These are phyloP conservation scores for Hyla sarda DNA, from an alignment of 2,113 vertebrate species.

Conservation along the genomic window DNA sequence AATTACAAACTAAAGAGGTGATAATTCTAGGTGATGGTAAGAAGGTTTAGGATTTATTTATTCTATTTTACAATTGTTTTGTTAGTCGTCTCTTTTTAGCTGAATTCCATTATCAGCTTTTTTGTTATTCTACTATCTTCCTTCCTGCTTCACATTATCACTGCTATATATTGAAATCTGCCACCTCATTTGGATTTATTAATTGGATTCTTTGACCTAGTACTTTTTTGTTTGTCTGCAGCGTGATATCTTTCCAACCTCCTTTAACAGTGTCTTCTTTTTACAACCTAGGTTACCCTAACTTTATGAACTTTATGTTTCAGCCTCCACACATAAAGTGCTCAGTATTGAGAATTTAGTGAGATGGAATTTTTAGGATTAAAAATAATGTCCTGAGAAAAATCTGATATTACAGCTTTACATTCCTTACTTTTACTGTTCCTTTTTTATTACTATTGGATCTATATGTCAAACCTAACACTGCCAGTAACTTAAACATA, in stretches of 20 bases:
- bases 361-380: background rate
- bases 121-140: slow-evolving; percentile 71
- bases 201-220: slow-evolving; percentile 73
- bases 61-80: slow-evolving; percentile 62
- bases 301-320: slow-evolving; percentile 37
- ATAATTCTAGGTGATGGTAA: slow-evolving; percentile 63
- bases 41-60: slow-evolving; percentile 63
- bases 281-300: slow-evolving; percentile 49
- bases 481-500: too few species aligned
- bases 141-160: slow-evolving; percentile 76
- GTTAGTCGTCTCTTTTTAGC: slow-evolving; percentile 66
- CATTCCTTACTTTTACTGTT: too few species aligned
- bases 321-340: background rate
- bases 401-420: background rate
- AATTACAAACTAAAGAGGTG: slow-evolving; percentile 61
- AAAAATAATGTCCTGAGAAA: background rate
- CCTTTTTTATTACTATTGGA: too few species aligned
- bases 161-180: slow-evolving; percentile 74
- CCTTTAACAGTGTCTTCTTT: slow-evolving; percentile 46
- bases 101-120: slow-evolving; percentile 69
- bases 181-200: slow-evolving; percentile 69
- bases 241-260: slow-evolving; percentile 58
- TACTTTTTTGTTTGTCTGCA: slow-evolving; percentile 64
- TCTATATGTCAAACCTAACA: too few species aligned
- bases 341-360: background rate